These are phyloP conservation scores for Hippopotamus amphibius DNA, from an alignment of 2,113 vertebrate genomes.

Conservation along the genomic window DNA sequence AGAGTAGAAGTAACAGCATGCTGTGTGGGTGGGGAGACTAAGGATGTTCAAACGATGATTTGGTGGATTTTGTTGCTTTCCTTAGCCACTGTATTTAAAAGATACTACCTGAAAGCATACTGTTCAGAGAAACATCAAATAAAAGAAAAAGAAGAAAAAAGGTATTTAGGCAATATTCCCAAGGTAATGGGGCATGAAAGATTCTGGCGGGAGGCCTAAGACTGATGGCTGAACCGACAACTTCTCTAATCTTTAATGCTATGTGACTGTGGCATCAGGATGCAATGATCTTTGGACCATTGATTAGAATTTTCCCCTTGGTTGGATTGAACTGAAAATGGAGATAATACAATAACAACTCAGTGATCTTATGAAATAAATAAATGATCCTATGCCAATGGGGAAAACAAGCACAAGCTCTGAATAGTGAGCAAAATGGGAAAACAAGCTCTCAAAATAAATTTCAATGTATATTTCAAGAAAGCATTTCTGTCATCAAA, in stretches of 20 bases:
- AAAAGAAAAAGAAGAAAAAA: slow-evolving; percentile 1
- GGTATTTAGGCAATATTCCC: slow-evolving; percentile 26
- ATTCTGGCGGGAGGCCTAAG: slow-evolving; percentile 49
- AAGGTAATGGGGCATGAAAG: slow-evolving; percentile 54
- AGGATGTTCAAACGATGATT: not conserved
- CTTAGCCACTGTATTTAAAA: not conserved
- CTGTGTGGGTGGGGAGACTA: not conserved
- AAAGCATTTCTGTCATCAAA: slow-evolving; percentile 3
- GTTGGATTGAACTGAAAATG: slow-evolving; percentile 48
- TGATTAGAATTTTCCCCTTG: slow-evolving; percentile 65
- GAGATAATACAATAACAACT: slow-evolving; percentile 31
- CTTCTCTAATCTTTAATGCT: slow-evolving; percentile 25
- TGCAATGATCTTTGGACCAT: slow-evolving; percentile 52
- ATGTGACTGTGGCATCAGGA: not conserved
- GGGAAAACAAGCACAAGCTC: slow-evolving; percentile 24
- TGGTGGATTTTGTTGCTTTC: not conserved
- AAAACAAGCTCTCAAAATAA: not conserved
- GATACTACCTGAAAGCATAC: not conserved
- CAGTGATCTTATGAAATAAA: slow-evolving; percentile 58
- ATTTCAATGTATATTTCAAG: slow-evolving; percentile 34
- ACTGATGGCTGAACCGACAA: slow-evolving; percentile 1
- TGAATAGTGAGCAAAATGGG: not conserved
- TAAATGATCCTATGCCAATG: not conserved
- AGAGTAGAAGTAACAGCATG: not conserved
- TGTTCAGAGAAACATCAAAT: slow-evolving; percentile 57